Base-by-base conservation (phyloP, 1,140 invertebrate species). In the Delia radicum region DNA sequence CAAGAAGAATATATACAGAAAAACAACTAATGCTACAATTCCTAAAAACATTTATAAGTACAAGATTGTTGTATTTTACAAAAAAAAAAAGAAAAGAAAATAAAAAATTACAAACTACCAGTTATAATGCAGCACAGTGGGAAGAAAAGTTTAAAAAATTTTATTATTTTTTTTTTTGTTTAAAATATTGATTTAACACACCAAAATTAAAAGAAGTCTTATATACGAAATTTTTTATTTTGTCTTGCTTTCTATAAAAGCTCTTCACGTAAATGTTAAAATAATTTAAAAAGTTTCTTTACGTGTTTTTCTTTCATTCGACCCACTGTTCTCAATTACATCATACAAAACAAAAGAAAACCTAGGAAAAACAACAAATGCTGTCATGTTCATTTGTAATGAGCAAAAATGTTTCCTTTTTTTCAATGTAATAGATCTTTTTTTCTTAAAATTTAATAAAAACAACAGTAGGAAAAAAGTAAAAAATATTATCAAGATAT, bases 351-450 rank as follows among this genome's bases (percentile, higher is more conserved):
- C 8, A 69, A n/a, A 69, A 18, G 31, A 33, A 33, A 13, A n/a
- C n/a, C n/a, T n/a, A n/a, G n/a, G n/a, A 18, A 31, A 69, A 33
- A 69, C 65, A 33, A 33, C 65, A 33, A 69, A 33, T 69, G 65
- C 65, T 69, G 65, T 69, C 65, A 69, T 69, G 65, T 69, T 69
- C 65, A 69, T 37, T 69, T 69, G 29, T 69, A 69, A 69, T 69
- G 65, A 69, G 65, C 65, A 33, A 69, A 69, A 69, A 69, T 69
- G 65, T 69, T 69, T 67, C 29, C 28, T 18, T 18, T 69, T 37
- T 28, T 55, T 55, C 48, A 8, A 6, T 55, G 48, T 55, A 55
- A 21, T 55, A 21, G n/a, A 55, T 21, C n/a, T 55, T 21, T 55
- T 55, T 55, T 18, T 55, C 48, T 55, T 42, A 42, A 42, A 42